Base-by-base conservation (phyloP, 1,140 invertebrate genomes). In the Zaprionus lachaisei region DNA sequence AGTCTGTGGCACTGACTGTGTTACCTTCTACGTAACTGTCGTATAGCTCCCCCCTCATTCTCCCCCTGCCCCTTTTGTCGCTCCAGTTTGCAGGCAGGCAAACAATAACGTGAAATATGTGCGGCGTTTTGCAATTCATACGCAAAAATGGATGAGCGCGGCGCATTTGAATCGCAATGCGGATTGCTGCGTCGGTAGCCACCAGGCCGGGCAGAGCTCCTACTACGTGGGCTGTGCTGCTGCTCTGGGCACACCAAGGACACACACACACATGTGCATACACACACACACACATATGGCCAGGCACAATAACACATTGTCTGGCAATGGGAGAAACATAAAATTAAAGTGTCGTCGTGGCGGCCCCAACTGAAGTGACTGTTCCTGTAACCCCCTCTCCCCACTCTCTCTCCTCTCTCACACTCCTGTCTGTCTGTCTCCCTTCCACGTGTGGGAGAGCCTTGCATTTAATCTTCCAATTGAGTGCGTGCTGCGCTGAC, bases 21-120 rank as follows among this genome's bases (percentile, higher is more conserved):
- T 77, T 80, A 80, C 74, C 74, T 80, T 69, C 68, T 44, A 34
- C 47, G 20, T 51, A 51, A 24, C 47, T 51, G 47, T 51, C 20
- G 38, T 44, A 7, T 55, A 4, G 6, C 58, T 24, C 14, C 38
- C 44, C 9, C n/a, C 70, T 17, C n/a, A n/a, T n/a, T n/a, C 20
- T 5, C 26, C 14, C 7, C 31, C 2, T 17, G 17, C 41, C 12
- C 4, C 22, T 9, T 7, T 7, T 34, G 1, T 15, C 26, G 7
- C 15, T 62, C 37, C 73, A 75, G 72, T 77, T 72, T 61, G 31
- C 75, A 68, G 75, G 20, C 64, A 22, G 65, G 65, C 85, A 80
- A 89, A 90, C 85, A 90, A 90, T 90, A 89, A 89, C 85, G 85
- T 90, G 85, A 90, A 90, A 90, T 91, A 90, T 90, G 85, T 90